Conservation (phyloP, 2,888 invertebrate species). For the Drosophila algonquin region DNA sequence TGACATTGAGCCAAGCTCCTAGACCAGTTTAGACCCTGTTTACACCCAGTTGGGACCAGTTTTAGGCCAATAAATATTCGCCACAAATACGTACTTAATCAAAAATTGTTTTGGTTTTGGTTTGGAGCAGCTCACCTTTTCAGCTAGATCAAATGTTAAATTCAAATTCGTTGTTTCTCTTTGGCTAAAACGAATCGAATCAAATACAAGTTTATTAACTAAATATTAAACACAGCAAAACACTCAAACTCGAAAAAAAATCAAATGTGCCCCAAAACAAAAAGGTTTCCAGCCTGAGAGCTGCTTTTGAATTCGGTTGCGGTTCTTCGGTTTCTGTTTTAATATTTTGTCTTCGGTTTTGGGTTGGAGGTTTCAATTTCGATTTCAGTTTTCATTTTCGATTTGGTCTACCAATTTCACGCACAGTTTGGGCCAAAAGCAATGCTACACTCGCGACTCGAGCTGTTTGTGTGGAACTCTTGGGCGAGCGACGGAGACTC, state of each 20-base stretch:
- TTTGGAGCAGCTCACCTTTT: slow-evolving; percentile 28
- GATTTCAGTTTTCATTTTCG: slow-evolving; percentile 32
- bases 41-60: background rate
- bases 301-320: background rate
- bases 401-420: slow-evolving; percentile 71
- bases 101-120: background rate
- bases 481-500: background rate
- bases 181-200: slow-evolving; percentile 8
- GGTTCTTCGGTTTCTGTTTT: slow-evolving; percentile 1
- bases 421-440: slow-evolving; percentile 64
- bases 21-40: slow-evolving; percentile 17
- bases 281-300: background rate
- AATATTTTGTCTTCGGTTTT: slow-evolving; percentile 17
- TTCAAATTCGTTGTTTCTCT: slow-evolving; percentile 14
- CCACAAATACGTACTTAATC: background rate
- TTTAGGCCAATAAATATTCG: background rate
- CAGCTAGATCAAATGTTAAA: slow-evolving; percentile 23
- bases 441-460: background rate
- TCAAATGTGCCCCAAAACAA: slow-evolving; percentile 15
- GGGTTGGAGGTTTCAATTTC: slow-evolving; percentile 28
- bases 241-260: slow-evolving; percentile 12
- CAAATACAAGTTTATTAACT: slow-evolving; percentile 8
- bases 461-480: slow-evolving; percentile 8
- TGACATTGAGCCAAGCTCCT: slow-evolving; percentile 22
- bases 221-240: slow-evolving; percentile 24